Evolutionary conservation across 2,797 vertebrate genomes (phyloP), one percentile per base, ranked within the genome.

Genomic region (Tenualosa thibaudeaui): DNA sequence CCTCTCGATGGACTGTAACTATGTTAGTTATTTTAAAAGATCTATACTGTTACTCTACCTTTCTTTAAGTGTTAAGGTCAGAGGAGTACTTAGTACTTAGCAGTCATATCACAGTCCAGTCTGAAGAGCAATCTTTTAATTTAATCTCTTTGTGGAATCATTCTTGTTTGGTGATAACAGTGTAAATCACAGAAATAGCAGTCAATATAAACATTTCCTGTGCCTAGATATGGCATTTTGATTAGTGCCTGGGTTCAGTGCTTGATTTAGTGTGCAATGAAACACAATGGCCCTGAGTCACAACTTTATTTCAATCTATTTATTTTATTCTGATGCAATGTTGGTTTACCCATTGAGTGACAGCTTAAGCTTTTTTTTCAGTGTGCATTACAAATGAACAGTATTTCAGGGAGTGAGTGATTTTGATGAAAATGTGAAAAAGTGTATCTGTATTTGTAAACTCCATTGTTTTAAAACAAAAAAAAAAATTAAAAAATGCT

Each of bases 31-130:
- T 81, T 83, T 5, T 40, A 43, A 13, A 40, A 51, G 53, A 81
- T 78, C 68, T 65, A 84, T 46, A 22, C 40, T 22, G 40, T 78
- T 78, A 46, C 71, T 46, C 13, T 26, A 26, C 51, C 22, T 46
- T 46, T 60, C 81, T 49, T 84, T 50, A 46, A 46, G 50, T 84
- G 81, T 46, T 75, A 83, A 56, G 81, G 83, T 84, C 84, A 83
- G 82, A 71, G 84, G 71, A 87, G 51, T 40, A 49, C 22, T 71
- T 43, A 22, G 17, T 81, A 31, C 31, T n/a, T 46, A 46, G 46
- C 46, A 3, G 46, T 46, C 3, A 46, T 46, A 3, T n/a, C n/a
- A n/a, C n/a, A n/a, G n/a, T 46, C 46, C 46, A 46, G 46, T 6
- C 46, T 46, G 46, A 46, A 24, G 65, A 78, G 43, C 71, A 78